Evolutionary conservation across 2,797 vertebrate genomes (phyloP).

Genomic region (Lemur catta): DNA sequence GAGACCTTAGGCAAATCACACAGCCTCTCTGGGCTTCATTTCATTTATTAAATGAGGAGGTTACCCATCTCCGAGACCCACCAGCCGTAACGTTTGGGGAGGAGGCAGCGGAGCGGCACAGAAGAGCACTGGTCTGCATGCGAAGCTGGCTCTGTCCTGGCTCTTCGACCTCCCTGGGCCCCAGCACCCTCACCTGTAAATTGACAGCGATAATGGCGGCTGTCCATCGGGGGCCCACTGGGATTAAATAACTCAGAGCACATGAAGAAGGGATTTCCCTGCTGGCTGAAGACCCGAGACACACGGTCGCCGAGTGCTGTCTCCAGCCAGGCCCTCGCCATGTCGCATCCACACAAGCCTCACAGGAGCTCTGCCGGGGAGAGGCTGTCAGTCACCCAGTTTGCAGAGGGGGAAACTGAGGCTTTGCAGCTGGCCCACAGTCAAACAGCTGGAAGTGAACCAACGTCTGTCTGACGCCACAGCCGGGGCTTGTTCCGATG

Average conservation of each 20-base stretch:
- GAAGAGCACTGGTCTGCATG: neutral
- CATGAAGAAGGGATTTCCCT: neutral
- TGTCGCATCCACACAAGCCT: accelerated
- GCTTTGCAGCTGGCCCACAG: neutral
- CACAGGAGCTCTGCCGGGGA: neutral
- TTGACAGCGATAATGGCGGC: neutral
- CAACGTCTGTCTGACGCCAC: neutral
- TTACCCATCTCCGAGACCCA: too few species aligned
- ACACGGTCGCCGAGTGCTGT: accelerated
- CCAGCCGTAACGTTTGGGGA: neutral
- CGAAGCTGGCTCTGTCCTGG: neutral
- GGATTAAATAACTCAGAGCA: accelerated
- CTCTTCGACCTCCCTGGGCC: neutral
- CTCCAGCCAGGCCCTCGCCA: neutral
- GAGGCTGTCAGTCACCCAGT: neutral
- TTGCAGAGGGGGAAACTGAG: neutral
- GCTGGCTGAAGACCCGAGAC: neutral
- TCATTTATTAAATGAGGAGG: neutral
- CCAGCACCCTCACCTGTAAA: neutral
- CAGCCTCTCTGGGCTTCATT: neutral
- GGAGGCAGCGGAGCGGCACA: neutral
- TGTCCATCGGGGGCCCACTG: accelerated
- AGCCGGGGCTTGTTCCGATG: accelerated
- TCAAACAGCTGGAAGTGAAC: neutral
- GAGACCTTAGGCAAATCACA: neutral